phyloP scores from a whole-genome alignment of 2,888 invertebrate genomes.

The Orthosia gracilis region DNA sequence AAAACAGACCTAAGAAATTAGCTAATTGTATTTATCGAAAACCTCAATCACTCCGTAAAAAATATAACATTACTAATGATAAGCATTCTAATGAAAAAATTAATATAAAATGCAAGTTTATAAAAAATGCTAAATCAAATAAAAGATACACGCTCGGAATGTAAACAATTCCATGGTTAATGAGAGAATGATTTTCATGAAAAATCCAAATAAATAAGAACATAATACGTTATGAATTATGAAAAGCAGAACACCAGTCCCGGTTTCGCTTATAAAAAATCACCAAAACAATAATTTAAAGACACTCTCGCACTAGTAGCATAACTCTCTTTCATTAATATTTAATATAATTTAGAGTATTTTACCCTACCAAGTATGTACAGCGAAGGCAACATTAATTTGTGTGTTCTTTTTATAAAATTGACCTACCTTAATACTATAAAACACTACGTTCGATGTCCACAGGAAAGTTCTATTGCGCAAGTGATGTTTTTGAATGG shows the following conservation, averaged over 20 bases:
- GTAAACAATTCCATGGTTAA: slow-evolving; percentile 33
- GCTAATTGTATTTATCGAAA: slow-evolving; percentile 1
- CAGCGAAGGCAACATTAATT: slow-evolving; percentile 25
- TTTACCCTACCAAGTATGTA: slow-evolving; percentile 47
- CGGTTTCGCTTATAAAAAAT: slow-evolving; percentile 34
- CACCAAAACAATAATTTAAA: slow-evolving; percentile 40
- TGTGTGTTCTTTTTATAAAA: slow-evolving; percentile 39
- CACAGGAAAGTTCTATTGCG: slow-evolving; percentile 1
- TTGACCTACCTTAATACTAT: slow-evolving; percentile 50
- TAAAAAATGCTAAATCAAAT: slow-evolving; percentile 9
- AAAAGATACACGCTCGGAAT: slow-evolving; percentile 31
- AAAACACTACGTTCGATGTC: slow-evolving; percentile 17
- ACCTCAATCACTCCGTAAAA: slow-evolving; percentile 5
- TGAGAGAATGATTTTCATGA: slow-evolving; percentile 1
- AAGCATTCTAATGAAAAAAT: slow-evolving; percentile 1
- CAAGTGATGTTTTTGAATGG: neutral
- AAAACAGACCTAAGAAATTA: neutral
- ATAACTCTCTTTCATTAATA: slow-evolving; percentile 24
- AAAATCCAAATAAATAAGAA: slow-evolving; percentile 33
- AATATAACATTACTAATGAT: slow-evolving; percentile 12
- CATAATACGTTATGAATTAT: slow-evolving; percentile 42
- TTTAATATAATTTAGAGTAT: slow-evolving; percentile 26
- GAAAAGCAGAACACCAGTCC: slow-evolving; percentile 4
- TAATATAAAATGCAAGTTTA: neutral
- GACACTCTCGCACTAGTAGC: slow-evolving; percentile 22